Conservation (phyloP, 2,888 invertebrate genomes). For the Epinotia demarniana region DNA sequence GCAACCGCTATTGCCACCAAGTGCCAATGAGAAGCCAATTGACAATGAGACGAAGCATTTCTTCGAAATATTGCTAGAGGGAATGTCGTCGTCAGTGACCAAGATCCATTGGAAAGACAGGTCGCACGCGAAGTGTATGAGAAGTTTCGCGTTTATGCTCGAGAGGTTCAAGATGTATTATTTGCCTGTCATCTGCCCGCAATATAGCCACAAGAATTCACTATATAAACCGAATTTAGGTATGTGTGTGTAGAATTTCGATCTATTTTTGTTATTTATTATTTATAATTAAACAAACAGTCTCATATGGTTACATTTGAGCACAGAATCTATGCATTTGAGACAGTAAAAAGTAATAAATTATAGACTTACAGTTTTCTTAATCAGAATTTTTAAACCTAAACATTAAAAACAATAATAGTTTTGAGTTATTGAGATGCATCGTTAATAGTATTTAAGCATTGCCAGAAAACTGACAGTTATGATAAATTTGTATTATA, state of each 20-base stretch:
- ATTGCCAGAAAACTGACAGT: too few relatives aligned
- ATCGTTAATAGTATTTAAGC: too few relatives aligned
- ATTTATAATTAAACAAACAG: too few relatives aligned
- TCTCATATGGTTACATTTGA: too few relatives aligned
- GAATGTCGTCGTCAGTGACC: conserved; percentile 95
- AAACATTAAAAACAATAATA: too few relatives aligned
- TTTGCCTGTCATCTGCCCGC: conserved; percentile 95
- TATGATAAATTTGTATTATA: too few relatives aligned
- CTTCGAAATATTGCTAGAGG: conserved; percentile 94
- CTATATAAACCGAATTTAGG: conserved; percentile 93
- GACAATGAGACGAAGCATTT: conserved; percentile 94
- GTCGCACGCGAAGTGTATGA: conserved; percentile 90
- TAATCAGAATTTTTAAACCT: too few relatives aligned
- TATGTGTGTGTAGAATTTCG: conserved; percentile 61
- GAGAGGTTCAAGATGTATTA: conserved; percentile 96
- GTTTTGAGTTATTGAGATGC: too few relatives aligned
- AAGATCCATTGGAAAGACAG: conserved; percentile 96
- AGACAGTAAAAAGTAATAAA: too few relatives aligned
- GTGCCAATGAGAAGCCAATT: conserved; percentile 92
- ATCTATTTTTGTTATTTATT: too few relatives aligned
- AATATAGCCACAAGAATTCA: conserved; percentile 91
- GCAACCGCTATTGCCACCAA: conserved; percentile 91
- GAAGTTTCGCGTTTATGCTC: conserved; percentile 95
- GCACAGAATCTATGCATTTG: too few relatives aligned
- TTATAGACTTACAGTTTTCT: too few relatives aligned